phyloP scores from a whole-genome alignment of 2,113 vertebrate species.

The Tachycineta bicolor region DNA sequence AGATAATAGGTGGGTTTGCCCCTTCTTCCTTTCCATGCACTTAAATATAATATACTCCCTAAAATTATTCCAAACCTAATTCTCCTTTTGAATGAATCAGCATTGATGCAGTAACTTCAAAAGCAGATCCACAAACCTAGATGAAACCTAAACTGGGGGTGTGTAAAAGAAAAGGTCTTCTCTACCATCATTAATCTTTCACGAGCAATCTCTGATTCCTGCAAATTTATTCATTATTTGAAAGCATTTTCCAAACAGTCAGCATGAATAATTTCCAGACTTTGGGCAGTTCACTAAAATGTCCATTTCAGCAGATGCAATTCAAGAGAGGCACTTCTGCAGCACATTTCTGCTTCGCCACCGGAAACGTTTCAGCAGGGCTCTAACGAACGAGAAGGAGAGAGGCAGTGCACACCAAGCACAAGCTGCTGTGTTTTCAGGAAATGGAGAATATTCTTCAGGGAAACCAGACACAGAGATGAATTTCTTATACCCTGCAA shows the following conservation, averaged over 20 bases:
- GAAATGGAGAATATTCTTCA: not conserved
- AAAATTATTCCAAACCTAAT: not conserved
- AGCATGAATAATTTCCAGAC: constrained; percentile 31
- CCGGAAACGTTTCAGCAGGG: not conserved
- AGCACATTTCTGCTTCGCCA: not conserved
- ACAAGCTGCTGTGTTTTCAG: not conserved
- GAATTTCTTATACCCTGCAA: not conserved
- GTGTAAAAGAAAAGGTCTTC: not conserved
- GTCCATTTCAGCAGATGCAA: not conserved
- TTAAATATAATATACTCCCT: not conserved
- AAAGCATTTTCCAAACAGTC: constrained; percentile 35
- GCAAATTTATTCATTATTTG: constrained; percentile 28
- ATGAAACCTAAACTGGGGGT: not conserved
- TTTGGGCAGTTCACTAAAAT: not conserved
- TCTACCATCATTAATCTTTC: constrained; percentile 17
- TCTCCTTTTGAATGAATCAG: not conserved
- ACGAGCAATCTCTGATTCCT: not conserved
- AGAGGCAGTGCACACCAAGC: not conserved
- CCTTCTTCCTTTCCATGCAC: not conserved
- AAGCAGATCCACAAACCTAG: not conserved
- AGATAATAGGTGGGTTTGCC: not conserved
- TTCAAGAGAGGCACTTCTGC: not conserved
- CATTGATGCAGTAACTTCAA: not conserved
- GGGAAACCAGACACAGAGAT: not conserved
- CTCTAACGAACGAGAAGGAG: not conserved